Conservation (phyloP, 1,140 invertebrate species). For the Apis laboriosa region DNA sequence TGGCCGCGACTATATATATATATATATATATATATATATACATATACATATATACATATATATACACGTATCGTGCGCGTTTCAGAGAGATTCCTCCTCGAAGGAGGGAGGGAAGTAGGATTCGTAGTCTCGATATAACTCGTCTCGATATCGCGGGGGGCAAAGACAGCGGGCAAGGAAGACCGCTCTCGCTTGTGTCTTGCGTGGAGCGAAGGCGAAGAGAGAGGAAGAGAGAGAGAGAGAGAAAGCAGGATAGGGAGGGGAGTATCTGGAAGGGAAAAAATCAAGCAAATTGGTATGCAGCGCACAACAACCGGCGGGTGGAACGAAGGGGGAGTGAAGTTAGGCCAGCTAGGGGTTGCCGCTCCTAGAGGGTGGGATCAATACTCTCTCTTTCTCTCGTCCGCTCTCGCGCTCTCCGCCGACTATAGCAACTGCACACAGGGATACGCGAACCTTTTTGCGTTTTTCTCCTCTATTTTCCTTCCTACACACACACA, state of each 20-base stretch:
- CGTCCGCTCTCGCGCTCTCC: conserved; percentile 68
- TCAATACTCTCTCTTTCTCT: conserved; percentile 79
- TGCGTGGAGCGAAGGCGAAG: conserved; percentile 24
- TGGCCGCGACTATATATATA: too few species aligned
- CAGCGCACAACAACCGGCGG: conserved; percentile 79
- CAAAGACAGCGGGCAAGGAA: conserved; percentile 42
- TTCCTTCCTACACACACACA: neutral
- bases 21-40: too few species aligned
- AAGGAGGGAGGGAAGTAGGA: neutral
- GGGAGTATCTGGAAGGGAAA: conserved; percentile 65
- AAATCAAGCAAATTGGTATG: conserved; percentile 81
- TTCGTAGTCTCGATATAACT: neutral
- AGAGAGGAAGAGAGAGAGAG: conserved; percentile 69
- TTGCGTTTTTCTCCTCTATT: conserved; percentile 21
- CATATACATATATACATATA: too few species aligned
- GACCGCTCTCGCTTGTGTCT: neutral
- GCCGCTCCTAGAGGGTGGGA: conserved; percentile 74
- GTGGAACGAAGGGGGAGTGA: conserved; percentile 72
- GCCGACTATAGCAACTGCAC: neutral
- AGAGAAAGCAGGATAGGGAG: neutral
- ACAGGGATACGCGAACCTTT: conserved; percentile 39
- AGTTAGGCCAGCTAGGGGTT: conserved; percentile 79
- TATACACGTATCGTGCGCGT: too few species aligned
- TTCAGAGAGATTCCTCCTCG: neutral
- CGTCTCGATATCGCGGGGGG: neutral